Base-by-base conservation (phyloP, 2,113 vertebrate genomes). In the Pyrgilauda ruficollis region DNA sequence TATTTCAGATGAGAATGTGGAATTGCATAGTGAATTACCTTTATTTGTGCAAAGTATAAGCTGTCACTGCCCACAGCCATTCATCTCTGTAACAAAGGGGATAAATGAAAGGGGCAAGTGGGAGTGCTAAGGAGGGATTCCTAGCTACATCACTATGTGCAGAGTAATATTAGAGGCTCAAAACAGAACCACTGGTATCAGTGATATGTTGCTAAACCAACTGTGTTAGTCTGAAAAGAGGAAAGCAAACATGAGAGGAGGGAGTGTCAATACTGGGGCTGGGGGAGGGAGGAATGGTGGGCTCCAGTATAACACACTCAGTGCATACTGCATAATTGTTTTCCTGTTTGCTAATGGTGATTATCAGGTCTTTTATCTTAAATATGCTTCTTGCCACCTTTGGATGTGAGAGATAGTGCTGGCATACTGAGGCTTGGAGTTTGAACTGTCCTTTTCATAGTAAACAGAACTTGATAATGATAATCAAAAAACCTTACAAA, bases 121-220 rank as follows among this genome's bases (percentile, higher is more conserved):
- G 75, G 67, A 78, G 58, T 49, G 74, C 43, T 87, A 55, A 66
- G 64, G 47, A 87, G 41, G 46, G 79, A 87, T 80, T 94, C 87
- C 70, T 96, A 94, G 92, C 90, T 88, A 92, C 92, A 84, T 88
- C 87, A 81, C 79, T 93, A 88, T 93, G 88, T 81, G 83, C 37
- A 74, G 50, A 80, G 64, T 87, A 93, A 77, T 93, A 86, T 44
- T 88, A 41, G n/a, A 94, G 55, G 73, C 85, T 91, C 55, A 96
- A 89, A 94, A 79, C 46, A 90, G 86, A 90, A 81, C 41, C 35
- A 72, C 28, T 3, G 5, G 18, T 93, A 93, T 95, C 82, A 90
- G 75, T 0, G 1, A 88, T 90, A 85, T 1, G 10, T 68, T 95
- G 43, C 84, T 95, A 50, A 89, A 83, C 66, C 89, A 93, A 14